Evolutionary conservation across 2,888 invertebrate genomes (phyloP), one percentile per base, ranked within the genome.

Genomic region (Smittia sp.): DNA sequence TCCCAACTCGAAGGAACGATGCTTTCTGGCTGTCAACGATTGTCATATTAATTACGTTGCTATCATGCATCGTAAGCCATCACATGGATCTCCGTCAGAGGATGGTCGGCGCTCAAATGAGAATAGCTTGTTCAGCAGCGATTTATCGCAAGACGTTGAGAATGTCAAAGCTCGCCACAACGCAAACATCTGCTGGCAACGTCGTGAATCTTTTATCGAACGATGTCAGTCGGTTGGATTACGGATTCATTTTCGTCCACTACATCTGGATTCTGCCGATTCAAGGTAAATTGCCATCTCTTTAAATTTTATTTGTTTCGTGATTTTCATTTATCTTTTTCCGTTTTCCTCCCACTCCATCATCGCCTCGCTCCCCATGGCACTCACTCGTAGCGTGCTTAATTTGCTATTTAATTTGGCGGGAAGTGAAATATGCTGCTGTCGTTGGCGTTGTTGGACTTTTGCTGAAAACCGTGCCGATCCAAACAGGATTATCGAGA

Each of bases 141-240:
- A 82, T 91, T 76, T 90, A 89, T 78, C 84, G 88, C 79, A 91
- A 90, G 85, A 89, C 88, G 79, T 75, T 32, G 76, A 75, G 86
- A 22, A 81, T 93, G 9, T 91, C 90, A 75, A 88, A 88, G 80
- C 85, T 86, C 25, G 87, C 92, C 0, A 81, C 92, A 46, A 87
- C 88, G 1, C 85, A 88, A 78, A 90, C 91, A 1, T 80, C 95
- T 0, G 90, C 92, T 0, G 97, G 97, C 0, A 94, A 96, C 81
- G 89, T 98, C 73, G 91, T 97, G 13, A 97, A 98, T 83, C 84
- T 98, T 3, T 85, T 98, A 73, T 95, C 96, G 3, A 97, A 97
- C 79, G 98, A 98, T 81, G 94, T 97, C 9, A 92, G 90, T 80
- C 89, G 96, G 52, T 92, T 98, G 79, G 97, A 98, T 81, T 87